Evolutionary conservation across 2,888 invertebrate genomes (phyloP).

Genomic region (Luffia ferchaultella): DNA sequence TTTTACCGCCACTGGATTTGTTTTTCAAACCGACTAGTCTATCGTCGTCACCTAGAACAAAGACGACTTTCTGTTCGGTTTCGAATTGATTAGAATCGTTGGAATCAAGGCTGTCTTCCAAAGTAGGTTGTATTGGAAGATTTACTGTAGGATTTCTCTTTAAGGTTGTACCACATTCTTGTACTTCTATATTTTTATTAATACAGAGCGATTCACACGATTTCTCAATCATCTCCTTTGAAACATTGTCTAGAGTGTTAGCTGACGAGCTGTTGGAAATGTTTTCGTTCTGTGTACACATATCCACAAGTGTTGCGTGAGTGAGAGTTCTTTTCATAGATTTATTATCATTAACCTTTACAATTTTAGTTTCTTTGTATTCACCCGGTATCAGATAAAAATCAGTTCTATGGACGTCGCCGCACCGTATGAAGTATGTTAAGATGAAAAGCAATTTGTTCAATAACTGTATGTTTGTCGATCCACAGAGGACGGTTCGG

Average conservation of each 20-base stretch:
- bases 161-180: too few species aligned
- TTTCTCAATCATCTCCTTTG: too few species aligned
- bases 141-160: slow-evolving; percentile 38
- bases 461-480: slow-evolving; percentile 70
- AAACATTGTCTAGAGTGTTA: background rate
- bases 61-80: slow-evolving; percentile 63
- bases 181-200: background rate
- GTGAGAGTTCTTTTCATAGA: background rate
- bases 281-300: slow-evolving; percentile 2
- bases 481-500: slow-evolving; percentile 81
- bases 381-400: slow-evolving; percentile 39
- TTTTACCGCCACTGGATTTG: slow-evolving; percentile 45
- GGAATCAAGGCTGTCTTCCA: slow-evolving; percentile 43
- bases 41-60: slow-evolving; percentile 77
- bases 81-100: too few species aligned
- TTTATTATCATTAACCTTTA: background rate
- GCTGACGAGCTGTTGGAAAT: too few species aligned
- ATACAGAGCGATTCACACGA: background rate
- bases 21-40: slow-evolving; percentile 71
- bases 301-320: too few species aligned
- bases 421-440: slow-evolving; percentile 88
- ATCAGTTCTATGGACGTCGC: slow-evolving; percentile 69
- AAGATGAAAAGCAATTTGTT: slow-evolving; percentile 79
- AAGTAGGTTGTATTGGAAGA: slow-evolving; percentile 32
- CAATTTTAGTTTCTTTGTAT: slow-evolving; percentile 14